These are phyloP conservation scores for Hydriomena furcata DNA, from an alignment of 2,888 invertebrate genomes.

Conservation along the genomic window DNA sequence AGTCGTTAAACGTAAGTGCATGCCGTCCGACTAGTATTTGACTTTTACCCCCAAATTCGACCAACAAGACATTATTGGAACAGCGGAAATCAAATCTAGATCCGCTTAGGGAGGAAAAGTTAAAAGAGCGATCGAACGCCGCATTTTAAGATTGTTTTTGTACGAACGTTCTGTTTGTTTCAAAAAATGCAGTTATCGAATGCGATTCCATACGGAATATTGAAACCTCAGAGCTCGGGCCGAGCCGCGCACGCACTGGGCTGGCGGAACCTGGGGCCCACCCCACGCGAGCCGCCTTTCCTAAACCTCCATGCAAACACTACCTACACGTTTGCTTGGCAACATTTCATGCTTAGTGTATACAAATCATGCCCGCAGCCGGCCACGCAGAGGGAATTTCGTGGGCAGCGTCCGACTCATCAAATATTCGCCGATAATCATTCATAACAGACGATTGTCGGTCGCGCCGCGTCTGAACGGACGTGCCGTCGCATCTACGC, in stretches of 20 bases:
- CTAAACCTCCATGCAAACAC: conserved; percentile 82
- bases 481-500: conserved; percentile 34
- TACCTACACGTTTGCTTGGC: conserved; percentile 80
- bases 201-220: conserved; percentile 79
- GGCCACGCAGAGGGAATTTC: conserved; percentile 77
- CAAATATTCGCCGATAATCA: conserved; percentile 60
- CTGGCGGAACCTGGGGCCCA: conserved; percentile 37
- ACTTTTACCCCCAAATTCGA: conserved; percentile 21
- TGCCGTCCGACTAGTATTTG: conserved; percentile 23
- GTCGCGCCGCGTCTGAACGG: conserved; percentile 18
- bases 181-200: conserved; percentile 74
- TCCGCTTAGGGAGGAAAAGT: conserved; percentile 43
- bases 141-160: conserved; percentile 53
- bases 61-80: conserved; percentile 29
- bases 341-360: conserved; percentile 83
- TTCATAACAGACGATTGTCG: conserved; percentile 42
- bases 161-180: conserved; percentile 53
- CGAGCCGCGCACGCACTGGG: conserved; percentile 69
- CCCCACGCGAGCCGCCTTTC: conserved; percentile 63
- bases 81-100: conserved; percentile 21
- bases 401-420: conserved; percentile 59
- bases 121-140: conserved; percentile 38
- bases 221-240: conserved; percentile 73
- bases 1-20: conserved; percentile 31
- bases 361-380: conserved; percentile 80